A percentile compares a stretch with the other conserved stretches of the same genome.
Conservation (phyloP, 2,888 invertebrate genomes). For the Hydriomena furcata region DNA sequence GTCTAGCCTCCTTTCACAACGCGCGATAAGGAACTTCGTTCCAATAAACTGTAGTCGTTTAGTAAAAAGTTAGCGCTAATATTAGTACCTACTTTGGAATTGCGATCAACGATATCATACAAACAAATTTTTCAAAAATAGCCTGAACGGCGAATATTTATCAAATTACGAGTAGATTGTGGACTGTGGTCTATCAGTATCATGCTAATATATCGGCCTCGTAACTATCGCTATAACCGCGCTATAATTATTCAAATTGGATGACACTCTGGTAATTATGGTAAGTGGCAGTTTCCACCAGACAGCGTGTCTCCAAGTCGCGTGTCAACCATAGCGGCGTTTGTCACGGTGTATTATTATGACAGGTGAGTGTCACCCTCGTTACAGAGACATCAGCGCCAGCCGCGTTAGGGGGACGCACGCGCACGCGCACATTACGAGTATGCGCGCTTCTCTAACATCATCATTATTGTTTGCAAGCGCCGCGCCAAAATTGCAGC, state of each 20-base stretch:
- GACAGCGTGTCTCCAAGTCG: slow-evolving; percentile 9
- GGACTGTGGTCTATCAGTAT: background rate
- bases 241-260: slow-evolving; percentile 14
- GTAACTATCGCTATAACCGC: background rate
- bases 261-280: slow-evolving; percentile 11
- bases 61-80: no score
- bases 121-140: no score
- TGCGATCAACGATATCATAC: no score
- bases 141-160: no score
- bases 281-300: slow-evolving; percentile 7
- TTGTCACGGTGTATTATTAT: background rate
- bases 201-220: background rate
- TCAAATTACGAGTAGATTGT: no score
- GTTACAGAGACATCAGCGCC: background rate
- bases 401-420: background rate
- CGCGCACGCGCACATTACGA: background rate
- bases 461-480: background rate
- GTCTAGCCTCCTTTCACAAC: no score
- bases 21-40: no score
- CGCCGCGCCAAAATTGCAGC: no score
- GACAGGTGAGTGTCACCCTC: slow-evolving; percentile 8
- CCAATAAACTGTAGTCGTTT: no score
- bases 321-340: background rate
- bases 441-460: slow-evolving; percentile 3
- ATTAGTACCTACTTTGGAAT: no score